Base-by-base conservation (phyloP, 2,888 invertebrate genomes). In the Scaptomyza parva region DNA sequence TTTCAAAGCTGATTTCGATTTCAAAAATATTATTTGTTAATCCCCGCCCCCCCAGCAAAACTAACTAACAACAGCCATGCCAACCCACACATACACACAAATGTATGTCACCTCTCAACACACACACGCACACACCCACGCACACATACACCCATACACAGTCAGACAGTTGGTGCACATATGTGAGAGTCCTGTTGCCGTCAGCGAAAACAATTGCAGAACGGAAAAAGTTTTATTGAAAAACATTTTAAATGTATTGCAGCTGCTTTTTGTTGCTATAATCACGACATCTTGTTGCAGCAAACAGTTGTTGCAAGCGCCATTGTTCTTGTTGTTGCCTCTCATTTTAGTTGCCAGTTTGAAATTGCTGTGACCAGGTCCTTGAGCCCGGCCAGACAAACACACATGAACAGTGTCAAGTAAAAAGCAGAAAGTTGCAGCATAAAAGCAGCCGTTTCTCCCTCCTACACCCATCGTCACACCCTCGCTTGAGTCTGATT, bases 191-290 rank as follows among this genome's bases (percentile, higher is more conserved):
- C 17, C 41, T 35, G 45, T 40, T 17, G 72, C 69, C 60, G 52
- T 47, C 35, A 57, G 64, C 64, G 50, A 51, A 73, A 85, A 83
- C 86, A 86, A 84, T 86, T 84, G 78, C 67, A 77, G 57, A 54
- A 63, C 53, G 74, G 69, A 77, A 77, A 86, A 85, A 85, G 57
- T 85, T 85, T 85, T 86, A 85, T 85, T 85, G 86, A 81, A 86
- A 85, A 86, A 81, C 86, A 85, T 86, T 81, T 79, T 61, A 84
- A 86, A 84, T 83, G 82, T 85, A 72, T 69, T 63, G 66, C 72
- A 78, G 65, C 74, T 65, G 69, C 60, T 70, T 72, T 70, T 48
- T 69, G 50, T 45, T 55, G 65, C 39, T 50, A 62, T 64, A 61
- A 61, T 69, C 60, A 55, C 57, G 63, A 68, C 66, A 64, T 65